Base-by-base conservation (phyloP, 2,888 invertebrate genomes). In the Amiota minor region DNA sequence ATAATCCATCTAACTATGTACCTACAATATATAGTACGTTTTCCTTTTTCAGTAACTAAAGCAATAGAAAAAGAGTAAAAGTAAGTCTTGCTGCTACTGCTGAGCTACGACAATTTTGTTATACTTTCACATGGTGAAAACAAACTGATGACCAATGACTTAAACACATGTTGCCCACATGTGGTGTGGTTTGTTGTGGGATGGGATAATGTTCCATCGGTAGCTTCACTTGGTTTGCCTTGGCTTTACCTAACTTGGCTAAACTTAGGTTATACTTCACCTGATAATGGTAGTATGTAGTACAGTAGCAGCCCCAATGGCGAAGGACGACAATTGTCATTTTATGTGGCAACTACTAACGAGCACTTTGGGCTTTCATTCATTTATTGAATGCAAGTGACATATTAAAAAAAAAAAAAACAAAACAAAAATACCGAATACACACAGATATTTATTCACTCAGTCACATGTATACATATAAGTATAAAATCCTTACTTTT, bases 351-450 rank as follows among this genome's bases (percentile, higher is more conserved):
- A 75, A 78, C 74, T 77, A 76, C 82, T 83, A 86, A 86, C 85
- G 85, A 86, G 80, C 84, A 80, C 79, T 84, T 77, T 77, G 86
- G 85, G 85, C 78, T 35, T 35, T 35, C 35, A 35, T 35, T 35
- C 35, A 35, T 35, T 35, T 35, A 79, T 80, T 76, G 68, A 72
- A 61, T 62, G 55, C 71, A 61, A 53, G 72, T n/a, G 45, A 61
- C 50, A 59, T 18, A 70, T 61, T 47, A 46, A 61, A 59, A 70
- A 35, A 35, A 35, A 8, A 35, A 35, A 35, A 35, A 35, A 35
- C 6, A 35, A 35, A 23, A 2, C 1, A 6, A 35, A 4, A 35
- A 35, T 10, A 73, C 73, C 46, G 71, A 56, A 61, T 55, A 50
- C 69, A 67, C 69, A 73, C 61, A 46, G 35, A 35, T n/a, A 46